These are phyloP conservation scores for Parauchenoglanis ngamensis DNA, from an alignment of 2,797 vertebrate species.

Conservation along the genomic window DNA sequence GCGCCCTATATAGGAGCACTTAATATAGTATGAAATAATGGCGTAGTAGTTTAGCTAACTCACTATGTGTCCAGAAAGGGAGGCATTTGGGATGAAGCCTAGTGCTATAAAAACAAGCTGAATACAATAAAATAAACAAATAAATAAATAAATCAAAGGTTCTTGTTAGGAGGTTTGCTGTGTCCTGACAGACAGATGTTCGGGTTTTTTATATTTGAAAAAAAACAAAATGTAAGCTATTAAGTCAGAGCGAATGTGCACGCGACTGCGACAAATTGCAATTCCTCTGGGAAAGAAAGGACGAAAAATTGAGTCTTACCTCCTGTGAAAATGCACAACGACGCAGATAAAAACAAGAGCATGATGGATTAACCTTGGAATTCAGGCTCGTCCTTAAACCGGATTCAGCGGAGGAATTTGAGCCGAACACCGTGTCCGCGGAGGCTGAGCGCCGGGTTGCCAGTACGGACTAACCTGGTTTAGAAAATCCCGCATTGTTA, in stretches of 20 bases:
- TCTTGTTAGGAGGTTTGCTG: background rate
- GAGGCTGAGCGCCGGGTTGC: slow-evolving; percentile 24
- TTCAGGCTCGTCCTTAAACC: slow-evolving; percentile 1
- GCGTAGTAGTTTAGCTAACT: background rate
- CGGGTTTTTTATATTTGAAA: background rate
- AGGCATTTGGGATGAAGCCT: background rate
- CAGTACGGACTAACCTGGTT: slow-evolving; percentile 35
- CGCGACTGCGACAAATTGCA: background rate
- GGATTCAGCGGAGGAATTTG: slow-evolving; percentile 8
- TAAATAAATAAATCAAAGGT: background rate
- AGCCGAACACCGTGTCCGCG: slow-evolving; percentile 3
- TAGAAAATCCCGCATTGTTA: background rate
- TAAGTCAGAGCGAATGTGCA: background rate
- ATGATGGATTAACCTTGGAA: slow-evolving; percentile 15
- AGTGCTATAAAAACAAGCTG: background rate
- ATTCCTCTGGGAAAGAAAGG: background rate
- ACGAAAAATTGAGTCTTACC: slow-evolving; percentile 1
- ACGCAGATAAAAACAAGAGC: background rate
- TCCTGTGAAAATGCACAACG: background rate
- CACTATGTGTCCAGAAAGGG: background rate
- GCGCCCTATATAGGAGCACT: background rate
- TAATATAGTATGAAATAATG: background rate
- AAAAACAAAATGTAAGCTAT: background rate
- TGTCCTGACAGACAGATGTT: background rate
- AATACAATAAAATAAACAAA: background rate